phyloP scores from a whole-genome alignment of 2,888 invertebrate species.

The Ischnura elegans region DNA sequence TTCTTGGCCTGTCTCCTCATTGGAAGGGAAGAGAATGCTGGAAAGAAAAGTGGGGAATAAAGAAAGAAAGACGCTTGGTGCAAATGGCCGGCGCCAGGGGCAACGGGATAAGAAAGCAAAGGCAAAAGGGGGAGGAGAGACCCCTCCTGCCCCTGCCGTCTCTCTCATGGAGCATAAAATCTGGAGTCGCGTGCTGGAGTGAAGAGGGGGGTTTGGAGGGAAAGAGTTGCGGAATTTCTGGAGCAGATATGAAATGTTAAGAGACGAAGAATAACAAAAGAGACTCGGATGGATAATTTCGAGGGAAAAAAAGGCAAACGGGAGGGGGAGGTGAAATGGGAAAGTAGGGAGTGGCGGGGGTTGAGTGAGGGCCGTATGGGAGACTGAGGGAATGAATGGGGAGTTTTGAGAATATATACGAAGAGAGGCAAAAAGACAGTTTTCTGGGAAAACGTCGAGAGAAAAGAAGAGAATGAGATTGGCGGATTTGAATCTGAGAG shows the following conservation, averaged over 20 bases:
- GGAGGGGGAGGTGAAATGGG: neutral
- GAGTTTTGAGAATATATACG: neutral
- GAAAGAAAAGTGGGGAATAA: neutral
- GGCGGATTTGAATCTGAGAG: constrained; percentile 8
- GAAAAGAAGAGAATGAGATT: too few species aligned
- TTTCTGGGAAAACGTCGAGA: neutral
- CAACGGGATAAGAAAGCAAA: neutral
- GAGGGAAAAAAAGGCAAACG: neutral
- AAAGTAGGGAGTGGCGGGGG: neutral
- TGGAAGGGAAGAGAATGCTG: too few species aligned
- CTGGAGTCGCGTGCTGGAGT: neutral
- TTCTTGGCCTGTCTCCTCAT: too few species aligned
- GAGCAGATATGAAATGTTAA: constrained; percentile 51
- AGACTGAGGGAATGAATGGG: neutral
- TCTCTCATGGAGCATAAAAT: too few species aligned
- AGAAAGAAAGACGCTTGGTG: neutral
- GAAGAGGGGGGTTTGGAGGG: neutral
- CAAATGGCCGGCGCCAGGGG: too few species aligned
- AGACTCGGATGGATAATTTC: constrained; percentile 8
- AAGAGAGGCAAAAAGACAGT: neutral
- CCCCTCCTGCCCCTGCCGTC: too few species aligned
- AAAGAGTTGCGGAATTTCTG: constrained; percentile 26
- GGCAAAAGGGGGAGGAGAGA: neutral
- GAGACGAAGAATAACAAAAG: constrained; percentile 42
- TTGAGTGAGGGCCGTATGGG: neutral